Evolutionary conservation across 2,888 invertebrate genomes (phyloP), one percentile per base, ranked within the genome.

Genomic region (Rhaphigaster nebulosa): DNA sequence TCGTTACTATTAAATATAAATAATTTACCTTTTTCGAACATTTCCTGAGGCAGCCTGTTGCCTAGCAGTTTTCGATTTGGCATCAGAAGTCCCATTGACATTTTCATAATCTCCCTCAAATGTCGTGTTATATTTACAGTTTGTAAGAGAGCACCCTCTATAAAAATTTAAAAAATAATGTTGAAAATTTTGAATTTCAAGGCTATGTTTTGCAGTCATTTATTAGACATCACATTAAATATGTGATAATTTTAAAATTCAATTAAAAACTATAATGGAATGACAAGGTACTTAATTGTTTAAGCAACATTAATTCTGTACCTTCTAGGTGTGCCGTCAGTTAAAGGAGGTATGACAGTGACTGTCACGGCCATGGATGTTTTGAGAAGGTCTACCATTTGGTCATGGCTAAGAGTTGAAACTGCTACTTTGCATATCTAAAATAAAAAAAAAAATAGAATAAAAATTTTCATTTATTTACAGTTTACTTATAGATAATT

Each of bases 331-430:
- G 95, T 94, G 84, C 96, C 96, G 93, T 97, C 97, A 41, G 95
- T 94, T 90, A 95, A 94, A 0, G 98, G 97, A 65, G 97, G 96
- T 93, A 97, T 96, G 91, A 97, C 96, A 91, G 96, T 96, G 60
- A 98, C 96, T 80, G 97, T 97, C 90, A 98, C 98, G 87, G 97
- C 96, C 92, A 96, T 96, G 12, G 98, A 98, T 0, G 98, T 98
- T 94, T 98, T 97, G 91, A 99, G 94, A 92, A 98, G 94, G 94
- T 98, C 98, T 56, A 98, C 97, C 96, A 98, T 98, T 94, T 98
- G 97, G 93, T 98, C 98, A 94, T 98, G 98, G 56, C 96, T 97
- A 92, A 98, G 94, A 0, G 98, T 98, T 10, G 97, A 97, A 52
- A 98, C 97, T 54, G 98, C 97, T 41, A 98, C 97, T 93, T 97